A percentile compares a stretch with the other conserved stretches of the same genome.
Evolutionary conservation across 1,140 invertebrate species (phyloP).

Genomic region (Macrotrachela quadricornifera): DNA sequence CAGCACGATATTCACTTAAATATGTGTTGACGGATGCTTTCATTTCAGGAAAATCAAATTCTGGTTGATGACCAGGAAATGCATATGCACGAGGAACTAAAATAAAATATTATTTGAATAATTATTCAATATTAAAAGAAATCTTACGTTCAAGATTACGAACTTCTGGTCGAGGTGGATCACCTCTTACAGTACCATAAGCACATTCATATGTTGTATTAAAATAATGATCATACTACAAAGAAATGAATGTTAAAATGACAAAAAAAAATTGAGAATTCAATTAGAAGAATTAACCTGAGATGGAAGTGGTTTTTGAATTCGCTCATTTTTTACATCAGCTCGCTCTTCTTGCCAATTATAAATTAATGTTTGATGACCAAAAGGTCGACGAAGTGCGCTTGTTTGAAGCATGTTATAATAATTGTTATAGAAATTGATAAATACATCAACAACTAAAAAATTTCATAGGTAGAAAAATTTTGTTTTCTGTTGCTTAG

Average conservation of each 20-base stretch:
- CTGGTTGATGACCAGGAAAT: constrained; percentile 17
- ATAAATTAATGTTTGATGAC: constrained; percentile 14
- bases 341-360: constrained; percentile 21
- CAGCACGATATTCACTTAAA: constrained; percentile 13
- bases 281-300: constrained; percentile 13
- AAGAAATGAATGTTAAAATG: too few relatives aligned
- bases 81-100: constrained; percentile 14
- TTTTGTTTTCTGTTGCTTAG: too few relatives aligned
- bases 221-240: constrained; percentile 22
- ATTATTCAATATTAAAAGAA: neutral
- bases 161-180: neutral
- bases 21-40: constrained; percentile 16
- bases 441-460: too few relatives aligned
- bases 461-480: too few relatives aligned
- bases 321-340: constrained; percentile 13
- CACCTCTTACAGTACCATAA: neutral
- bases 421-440: too few relatives aligned
- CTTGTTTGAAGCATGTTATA: too few relatives aligned
- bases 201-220: constrained; percentile 14
- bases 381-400: too few relatives aligned
- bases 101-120: neutral
- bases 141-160: neutral
- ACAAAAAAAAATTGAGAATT: too few relatives aligned
- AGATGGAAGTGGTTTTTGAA: constrained; percentile 16
- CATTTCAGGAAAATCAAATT: constrained; percentile 11